A percentile compares a stretch with the other conserved stretches of the same genome.
phyloP scores from a whole-genome alignment of 2,888 invertebrate species.

The Gastrophysa polygoni region DNA sequence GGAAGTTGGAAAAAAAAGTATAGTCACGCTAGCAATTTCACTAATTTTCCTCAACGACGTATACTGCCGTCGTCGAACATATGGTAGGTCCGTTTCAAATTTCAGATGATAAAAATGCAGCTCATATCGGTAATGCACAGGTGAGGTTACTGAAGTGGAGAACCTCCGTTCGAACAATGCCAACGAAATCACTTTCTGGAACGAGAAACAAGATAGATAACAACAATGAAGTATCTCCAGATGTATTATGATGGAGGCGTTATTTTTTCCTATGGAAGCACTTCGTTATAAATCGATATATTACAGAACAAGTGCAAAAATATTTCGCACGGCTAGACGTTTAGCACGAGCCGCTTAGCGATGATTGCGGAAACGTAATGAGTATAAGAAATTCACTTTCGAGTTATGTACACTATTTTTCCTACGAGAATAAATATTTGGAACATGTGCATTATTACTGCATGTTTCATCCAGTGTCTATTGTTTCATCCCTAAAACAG shows the following conservation, averaged over 20 bases:
- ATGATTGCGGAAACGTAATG: no score
- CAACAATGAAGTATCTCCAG: slow-evolving; percentile 8
- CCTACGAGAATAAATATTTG: no score
- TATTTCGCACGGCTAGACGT: no score
- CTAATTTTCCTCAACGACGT: background rate
- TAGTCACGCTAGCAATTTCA: background rate
- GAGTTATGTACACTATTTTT: no score
- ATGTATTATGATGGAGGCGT: background rate
- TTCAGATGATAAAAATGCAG: slow-evolving; percentile 8
- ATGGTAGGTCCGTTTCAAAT: slow-evolving; percentile 14
- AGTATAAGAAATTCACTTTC: no score
- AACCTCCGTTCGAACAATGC: slow-evolving; percentile 29
- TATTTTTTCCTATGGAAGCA: no score
- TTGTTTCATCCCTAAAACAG: no score
- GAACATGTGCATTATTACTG: no score
- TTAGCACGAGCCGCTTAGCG: no score
- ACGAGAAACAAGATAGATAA: slow-evolving; percentile 4
- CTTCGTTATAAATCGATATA: no score
- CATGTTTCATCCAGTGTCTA: no score
- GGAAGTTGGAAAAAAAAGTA: background rate
- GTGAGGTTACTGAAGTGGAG: slow-evolving; percentile 40
- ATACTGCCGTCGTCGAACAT: background rate
- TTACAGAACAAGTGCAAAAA: no score
- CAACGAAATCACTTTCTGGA: slow-evolving; percentile 10
- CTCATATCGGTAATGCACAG: slow-evolving; percentile 38